Percentiles rank a stretch among this genome's conserved stretches.
Conservation (phyloP, 2,113 vertebrate species). For the Gopherus evgoodei region DNA sequence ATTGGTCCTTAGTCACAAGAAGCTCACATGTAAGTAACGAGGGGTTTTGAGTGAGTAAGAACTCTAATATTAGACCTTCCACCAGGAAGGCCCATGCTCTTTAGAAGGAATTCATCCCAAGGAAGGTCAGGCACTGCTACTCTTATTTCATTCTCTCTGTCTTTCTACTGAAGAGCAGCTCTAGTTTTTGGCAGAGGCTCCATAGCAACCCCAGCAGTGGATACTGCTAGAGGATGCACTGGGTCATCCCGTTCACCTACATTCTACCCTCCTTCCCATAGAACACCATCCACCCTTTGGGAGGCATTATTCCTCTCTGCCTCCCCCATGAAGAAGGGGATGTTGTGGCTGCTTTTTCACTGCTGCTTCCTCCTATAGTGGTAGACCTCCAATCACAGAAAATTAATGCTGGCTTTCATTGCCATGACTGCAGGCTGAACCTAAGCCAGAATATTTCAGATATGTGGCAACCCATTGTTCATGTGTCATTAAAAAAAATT, state of each 20-base stretch:
- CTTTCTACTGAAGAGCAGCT: background rate
- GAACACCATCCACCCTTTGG: background rate
- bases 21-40: background rate
- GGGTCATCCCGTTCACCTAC: background rate
- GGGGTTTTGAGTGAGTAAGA: background rate
- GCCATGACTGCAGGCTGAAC: background rate
- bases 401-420: background rate
- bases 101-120: rapidly evolving
- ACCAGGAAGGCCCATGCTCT: rapidly evolving
- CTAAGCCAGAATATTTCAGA: background rate
- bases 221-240: background rate
- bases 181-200: background rate
- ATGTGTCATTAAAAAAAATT: background rate
- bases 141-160: background rate
- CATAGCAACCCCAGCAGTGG: background rate
- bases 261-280: background rate
- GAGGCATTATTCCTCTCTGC: background rate
- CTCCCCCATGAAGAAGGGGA: background rate
- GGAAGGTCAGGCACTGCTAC: background rate
- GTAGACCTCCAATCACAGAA: background rate
- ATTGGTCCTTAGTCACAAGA: background rate
- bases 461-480: background rate
- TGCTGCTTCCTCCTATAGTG: background rate
- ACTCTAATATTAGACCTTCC: background rate
- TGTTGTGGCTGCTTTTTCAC: background rate